These are phyloP conservation scores for Erythrocercus mccallii DNA, from an alignment of 2,113 vertebrate genomes.

Conservation along the genomic window DNA sequence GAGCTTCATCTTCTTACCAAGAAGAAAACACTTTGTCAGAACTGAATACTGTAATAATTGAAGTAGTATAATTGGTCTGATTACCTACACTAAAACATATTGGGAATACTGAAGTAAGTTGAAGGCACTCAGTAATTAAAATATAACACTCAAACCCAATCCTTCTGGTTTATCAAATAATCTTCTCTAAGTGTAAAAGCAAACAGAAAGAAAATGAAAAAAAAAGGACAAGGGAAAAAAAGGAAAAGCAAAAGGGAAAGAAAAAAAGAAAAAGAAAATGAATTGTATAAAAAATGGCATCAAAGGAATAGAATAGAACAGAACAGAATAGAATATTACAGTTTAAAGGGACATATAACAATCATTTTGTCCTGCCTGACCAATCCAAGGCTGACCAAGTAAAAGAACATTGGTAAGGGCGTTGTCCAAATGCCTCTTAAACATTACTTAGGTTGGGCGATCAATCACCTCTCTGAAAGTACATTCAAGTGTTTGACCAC, in stretches of 20 bases:
- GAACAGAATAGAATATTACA: not conserved
- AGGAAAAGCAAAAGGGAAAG: rapidly evolving
- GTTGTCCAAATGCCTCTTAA: not conserved
- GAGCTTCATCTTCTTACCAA: not conserved
- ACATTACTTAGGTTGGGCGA: not conserved
- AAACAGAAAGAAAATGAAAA: not conserved
- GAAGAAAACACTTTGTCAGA: not conserved
- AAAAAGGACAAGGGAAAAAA: rapidly evolving
- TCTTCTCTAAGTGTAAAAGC: not conserved
- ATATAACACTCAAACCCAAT: not conserved
- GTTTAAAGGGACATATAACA: not conserved
- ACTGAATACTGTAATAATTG: not conserved
- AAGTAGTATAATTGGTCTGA: not conserved
- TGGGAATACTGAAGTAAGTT: not conserved
- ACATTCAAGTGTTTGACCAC: not conserved
- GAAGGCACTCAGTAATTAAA: not conserved
- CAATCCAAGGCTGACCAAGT: not conserved
- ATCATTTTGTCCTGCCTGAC: not conserved
- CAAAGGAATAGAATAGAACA: not conserved
- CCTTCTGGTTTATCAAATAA: not conserved
- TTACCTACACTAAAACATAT: not conserved
- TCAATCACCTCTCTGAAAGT: not conserved
- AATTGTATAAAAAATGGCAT: not conserved
- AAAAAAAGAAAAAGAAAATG: rapidly evolving
- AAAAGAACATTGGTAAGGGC: not conserved